A percentile compares a stretch with the other conserved stretches of the same genome.
phyloP scores from a whole-genome alignment of 2,113 vertebrate genomes.

The Noctilio leporinus region DNA sequence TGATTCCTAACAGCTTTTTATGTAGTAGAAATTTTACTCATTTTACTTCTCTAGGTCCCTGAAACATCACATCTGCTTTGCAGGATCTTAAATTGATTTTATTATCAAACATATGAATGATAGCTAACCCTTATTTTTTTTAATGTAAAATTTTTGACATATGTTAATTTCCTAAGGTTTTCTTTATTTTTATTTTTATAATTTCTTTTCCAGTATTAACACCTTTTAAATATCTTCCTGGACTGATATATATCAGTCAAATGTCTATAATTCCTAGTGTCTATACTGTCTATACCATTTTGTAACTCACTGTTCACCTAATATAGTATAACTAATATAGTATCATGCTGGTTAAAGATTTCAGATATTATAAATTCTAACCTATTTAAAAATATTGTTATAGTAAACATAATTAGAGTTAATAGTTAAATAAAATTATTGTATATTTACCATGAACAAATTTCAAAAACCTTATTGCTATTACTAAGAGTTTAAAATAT shows the following conservation, averaged over 20 bases:
- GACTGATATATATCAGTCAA: background rate
- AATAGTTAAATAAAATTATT: background rate
- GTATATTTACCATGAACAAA: background rate
- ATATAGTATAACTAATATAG: background rate
- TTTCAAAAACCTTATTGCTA: background rate
- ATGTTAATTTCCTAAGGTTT: background rate
- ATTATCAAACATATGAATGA: background rate
- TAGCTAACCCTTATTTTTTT: background rate
- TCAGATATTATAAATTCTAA: background rate
- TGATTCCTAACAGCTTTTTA: slow-evolving; percentile 56
- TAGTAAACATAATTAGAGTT: background rate
- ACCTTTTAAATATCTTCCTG: background rate
- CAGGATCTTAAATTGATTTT: slow-evolving; percentile 54
- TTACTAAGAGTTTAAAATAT: background rate
- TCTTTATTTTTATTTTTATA: background rate
- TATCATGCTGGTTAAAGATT: background rate
- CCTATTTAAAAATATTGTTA: background rate
- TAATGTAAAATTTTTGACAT: background rate
- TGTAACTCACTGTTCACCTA: background rate
- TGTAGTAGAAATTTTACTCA: slow-evolving; percentile 45
- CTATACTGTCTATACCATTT: background rate
- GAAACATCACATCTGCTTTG: slow-evolving; percentile 46
- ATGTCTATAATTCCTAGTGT: background rate
- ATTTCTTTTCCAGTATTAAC: background rate
- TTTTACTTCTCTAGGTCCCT: slow-evolving; percentile 36